Percentiles rank a stretch among this genome's conserved stretches.
Conservation (phyloP, 2,113 vertebrate species). For the Hemiscyllium ocellatum region DNA sequence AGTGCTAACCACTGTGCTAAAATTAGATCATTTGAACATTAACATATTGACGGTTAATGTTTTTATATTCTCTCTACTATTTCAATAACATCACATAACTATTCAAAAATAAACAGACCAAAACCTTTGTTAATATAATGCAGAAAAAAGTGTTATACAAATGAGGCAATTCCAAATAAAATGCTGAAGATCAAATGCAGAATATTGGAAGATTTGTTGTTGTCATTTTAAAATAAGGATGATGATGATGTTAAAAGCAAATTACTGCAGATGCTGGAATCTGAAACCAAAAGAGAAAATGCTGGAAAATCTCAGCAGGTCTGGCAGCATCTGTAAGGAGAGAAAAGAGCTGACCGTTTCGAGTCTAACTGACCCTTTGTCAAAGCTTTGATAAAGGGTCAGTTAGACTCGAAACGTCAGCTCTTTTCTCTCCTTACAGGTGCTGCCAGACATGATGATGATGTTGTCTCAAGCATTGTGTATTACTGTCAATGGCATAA, state of each 20-base stretch:
- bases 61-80: not conserved
- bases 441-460: not conserved
- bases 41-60: not conserved
- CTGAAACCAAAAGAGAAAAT: no score
- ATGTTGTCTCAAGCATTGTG: not conserved
- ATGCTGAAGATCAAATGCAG: not conserved
- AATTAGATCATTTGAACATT: not conserved
- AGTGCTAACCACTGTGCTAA: no score
- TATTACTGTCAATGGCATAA: constrained; percentile 49
- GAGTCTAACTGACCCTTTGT: no score
- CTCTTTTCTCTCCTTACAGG: no score
- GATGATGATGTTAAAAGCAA: not conserved
- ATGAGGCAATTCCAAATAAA: not conserved
- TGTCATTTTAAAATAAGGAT: not conserved
- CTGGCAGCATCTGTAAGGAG: no score
- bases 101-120: not conserved
- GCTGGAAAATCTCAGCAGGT: no score
- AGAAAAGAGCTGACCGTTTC: no score
- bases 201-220: not conserved
- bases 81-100: not conserved
- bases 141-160: not conserved
- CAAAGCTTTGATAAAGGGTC: no score
- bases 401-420: no score
- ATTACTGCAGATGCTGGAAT: no score
- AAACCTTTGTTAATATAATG: not conserved